phyloP scores from a whole-genome alignment of 2,113 vertebrate species.

The Egretta garzetta region DNA sequence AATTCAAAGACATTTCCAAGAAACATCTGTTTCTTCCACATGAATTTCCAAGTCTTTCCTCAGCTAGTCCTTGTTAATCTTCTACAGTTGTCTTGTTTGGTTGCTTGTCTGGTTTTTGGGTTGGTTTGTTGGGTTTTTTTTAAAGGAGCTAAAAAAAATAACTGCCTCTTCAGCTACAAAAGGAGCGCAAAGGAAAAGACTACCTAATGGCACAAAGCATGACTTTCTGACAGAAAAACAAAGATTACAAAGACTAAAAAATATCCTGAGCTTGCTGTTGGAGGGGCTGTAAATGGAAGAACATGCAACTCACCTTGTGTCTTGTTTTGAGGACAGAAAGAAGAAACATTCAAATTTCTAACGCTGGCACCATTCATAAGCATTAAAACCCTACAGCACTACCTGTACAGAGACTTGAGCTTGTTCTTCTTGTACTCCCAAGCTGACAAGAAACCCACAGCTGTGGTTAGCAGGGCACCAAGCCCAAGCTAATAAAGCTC shows the following conservation, averaged over 20 bases:
- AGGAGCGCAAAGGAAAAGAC: neutral
- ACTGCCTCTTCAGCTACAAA: neutral
- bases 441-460: constrained; percentile 1
- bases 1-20: neutral
- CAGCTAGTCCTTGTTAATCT: neutral
- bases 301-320: neutral
- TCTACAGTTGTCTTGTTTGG: neutral
- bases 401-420: neutral
- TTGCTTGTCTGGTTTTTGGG: neutral
- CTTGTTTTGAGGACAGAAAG: neutral
- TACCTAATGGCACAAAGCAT: neutral
- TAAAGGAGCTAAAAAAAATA: neutral
- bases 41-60: neutral
- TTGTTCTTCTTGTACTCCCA: neutral
- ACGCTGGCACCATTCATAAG: neutral
- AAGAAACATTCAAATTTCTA: neutral
- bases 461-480: constrained; percentile 43
- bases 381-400: neutral
- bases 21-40: neutral
- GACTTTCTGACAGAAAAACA: neutral
- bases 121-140: neutral
- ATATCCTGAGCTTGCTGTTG: neutral
- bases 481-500: constrained; percentile 52
- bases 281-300: neutral
- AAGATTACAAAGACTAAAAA: neutral